These are phyloP conservation scores for Phthorimaea operculella DNA, from an alignment of 1,140 invertebrate species.

Conservation along the genomic window DNA sequence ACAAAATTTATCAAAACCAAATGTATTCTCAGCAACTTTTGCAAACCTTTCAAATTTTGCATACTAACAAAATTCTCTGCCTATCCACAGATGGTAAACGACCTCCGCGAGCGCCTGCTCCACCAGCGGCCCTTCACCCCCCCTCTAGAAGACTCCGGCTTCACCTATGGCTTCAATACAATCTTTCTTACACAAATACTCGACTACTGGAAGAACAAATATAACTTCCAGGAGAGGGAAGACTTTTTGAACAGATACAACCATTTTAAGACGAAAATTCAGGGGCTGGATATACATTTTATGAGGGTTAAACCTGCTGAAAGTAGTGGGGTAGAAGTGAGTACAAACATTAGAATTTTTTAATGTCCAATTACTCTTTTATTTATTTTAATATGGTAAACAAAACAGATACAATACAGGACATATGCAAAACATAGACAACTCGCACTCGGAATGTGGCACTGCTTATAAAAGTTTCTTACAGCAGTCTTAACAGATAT, in stretches of 20 bases:
- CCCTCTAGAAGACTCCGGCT: constrained; percentile 75
- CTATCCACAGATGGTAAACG: constrained; percentile 69
- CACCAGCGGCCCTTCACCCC: constrained; percentile 67
- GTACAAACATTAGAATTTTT: too few species aligned
- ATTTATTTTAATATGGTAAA: too few species aligned
- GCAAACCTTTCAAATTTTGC: too few species aligned
- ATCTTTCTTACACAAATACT: constrained; percentile 74
- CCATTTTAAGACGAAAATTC: constrained; percentile 79
- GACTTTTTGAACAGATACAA: constrained; percentile 76
- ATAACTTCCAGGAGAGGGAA: constrained; percentile 78
- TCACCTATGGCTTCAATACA: constrained; percentile 63
- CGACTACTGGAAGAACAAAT: constrained; percentile 78
- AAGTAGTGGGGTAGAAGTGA: constrained; percentile 36
- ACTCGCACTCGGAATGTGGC: too few species aligned
- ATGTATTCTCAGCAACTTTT: too few species aligned
- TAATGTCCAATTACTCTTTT: too few species aligned
- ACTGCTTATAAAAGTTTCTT: too few species aligned
- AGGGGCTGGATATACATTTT: constrained; percentile 66
- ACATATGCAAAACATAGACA: too few species aligned
- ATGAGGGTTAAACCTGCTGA: constrained; percentile 51
- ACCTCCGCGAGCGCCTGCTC: constrained; percentile 72
- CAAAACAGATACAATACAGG: too few species aligned
- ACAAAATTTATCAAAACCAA: too few species aligned
- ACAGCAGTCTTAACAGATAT: too few species aligned
- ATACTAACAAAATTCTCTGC: too few species aligned